A percentile compares a stretch with the other conserved stretches of the same genome.
Conservation (phyloP, 2,888 invertebrate species). For the Chelonus formosanus region DNA sequence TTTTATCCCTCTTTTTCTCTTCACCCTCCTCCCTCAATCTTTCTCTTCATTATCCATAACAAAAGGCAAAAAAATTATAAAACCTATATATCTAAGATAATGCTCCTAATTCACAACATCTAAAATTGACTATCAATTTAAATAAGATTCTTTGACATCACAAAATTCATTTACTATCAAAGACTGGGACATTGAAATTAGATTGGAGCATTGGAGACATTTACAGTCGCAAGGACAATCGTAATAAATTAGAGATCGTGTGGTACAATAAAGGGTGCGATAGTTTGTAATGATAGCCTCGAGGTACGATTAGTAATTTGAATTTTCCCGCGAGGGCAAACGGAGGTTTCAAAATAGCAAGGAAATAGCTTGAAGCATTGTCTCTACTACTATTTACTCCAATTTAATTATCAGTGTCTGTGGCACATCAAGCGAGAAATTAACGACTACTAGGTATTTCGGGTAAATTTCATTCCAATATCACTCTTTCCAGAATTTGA, state of each 20-base stretch:
- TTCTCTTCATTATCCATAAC: slow-evolving; percentile 3
- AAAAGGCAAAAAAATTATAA: slow-evolving; percentile 8
- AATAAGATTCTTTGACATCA: too few relatives aligned
- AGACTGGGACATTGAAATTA: slow-evolving; percentile 8
- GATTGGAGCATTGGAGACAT: slow-evolving; percentile 7
- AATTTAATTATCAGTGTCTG: slow-evolving; percentile 58
- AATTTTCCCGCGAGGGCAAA: slow-evolving; percentile 14
- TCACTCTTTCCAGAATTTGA: too few relatives aligned
- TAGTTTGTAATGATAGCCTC: slow-evolving; percentile 53
- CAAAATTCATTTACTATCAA: too few relatives aligned
- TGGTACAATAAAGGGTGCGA: slow-evolving; percentile 31
- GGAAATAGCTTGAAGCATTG: slow-evolving; percentile 32
- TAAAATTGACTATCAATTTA: too few relatives aligned
- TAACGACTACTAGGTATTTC: too few relatives aligned
- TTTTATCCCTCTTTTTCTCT: slow-evolving; percentile 54
- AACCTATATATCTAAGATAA: background rate
- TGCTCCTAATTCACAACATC: too few relatives aligned
- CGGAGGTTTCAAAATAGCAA: slow-evolving; percentile 7
- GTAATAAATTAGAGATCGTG: slow-evolving; percentile 37
- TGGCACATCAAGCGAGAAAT: slow-evolving; percentile 6
- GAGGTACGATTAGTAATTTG: slow-evolving; percentile 54
- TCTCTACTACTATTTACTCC: slow-evolving; percentile 56
- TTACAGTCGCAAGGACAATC: slow-evolving; percentile 11
- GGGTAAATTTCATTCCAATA: too few relatives aligned
- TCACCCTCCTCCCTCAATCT: slow-evolving; percentile 42